These are phyloP conservation scores for Plestiodon gilberti DNA, from an alignment of 2,113 vertebrate species.

Conservation along the genomic window DNA sequence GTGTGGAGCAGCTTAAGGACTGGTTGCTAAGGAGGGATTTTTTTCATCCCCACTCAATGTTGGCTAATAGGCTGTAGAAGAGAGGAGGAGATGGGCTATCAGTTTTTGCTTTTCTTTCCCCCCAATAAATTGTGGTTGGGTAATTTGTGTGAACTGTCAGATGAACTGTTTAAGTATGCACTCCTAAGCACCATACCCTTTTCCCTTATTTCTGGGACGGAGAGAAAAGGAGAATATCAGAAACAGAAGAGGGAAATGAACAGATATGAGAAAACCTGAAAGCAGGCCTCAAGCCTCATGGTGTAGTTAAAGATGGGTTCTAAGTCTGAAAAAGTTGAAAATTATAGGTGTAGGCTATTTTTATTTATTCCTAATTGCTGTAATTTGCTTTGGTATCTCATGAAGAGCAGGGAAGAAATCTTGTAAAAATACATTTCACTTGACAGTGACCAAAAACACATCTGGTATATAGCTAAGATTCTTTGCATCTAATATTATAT, in stretches of 20 bases:
- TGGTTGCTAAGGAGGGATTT: not conserved
- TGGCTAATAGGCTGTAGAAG: not conserved
- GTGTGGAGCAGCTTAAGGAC: not conserved
- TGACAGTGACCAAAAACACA: not conserved
- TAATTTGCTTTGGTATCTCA: no score
- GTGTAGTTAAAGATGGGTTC: not conserved
- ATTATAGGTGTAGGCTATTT: not conserved
- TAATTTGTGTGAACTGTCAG: not conserved
- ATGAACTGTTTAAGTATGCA: no score
- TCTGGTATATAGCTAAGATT: rapidly evolving
- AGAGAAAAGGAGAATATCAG: not conserved
- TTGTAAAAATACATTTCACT: no score
- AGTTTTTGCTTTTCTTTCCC: not conserved
- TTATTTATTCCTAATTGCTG: not conserved
- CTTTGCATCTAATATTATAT: not conserved
- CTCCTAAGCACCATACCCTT: not conserved
- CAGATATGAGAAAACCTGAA: no score
- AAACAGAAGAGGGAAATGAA: no score
- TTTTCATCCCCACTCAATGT: not conserved
- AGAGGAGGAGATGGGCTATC: not conserved
- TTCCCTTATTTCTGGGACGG: not conserved
- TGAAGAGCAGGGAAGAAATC: no score
- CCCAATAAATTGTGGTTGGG: not conserved
- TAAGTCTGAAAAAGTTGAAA: not conserved
- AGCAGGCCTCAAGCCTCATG: not conserved